Evolutionary conservation across 2,888 invertebrate genomes (phyloP).

Genomic region (Drosophila paranaensis): DNA sequence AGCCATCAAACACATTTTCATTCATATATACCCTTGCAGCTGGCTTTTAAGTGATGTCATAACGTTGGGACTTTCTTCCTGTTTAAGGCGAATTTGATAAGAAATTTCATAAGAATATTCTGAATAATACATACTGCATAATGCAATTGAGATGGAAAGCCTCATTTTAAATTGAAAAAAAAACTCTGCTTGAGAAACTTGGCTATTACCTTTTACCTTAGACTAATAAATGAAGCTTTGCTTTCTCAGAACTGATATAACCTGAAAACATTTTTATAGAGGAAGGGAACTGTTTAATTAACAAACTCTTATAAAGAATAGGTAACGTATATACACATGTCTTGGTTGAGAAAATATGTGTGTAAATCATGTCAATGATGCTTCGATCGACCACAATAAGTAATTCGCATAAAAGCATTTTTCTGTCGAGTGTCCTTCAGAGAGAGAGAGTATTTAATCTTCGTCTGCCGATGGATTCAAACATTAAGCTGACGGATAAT

Average conservation of each 20-base stretch:
- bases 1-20: constrained; percentile 18
- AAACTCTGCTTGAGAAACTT: background rate
- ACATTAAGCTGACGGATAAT: background rate
- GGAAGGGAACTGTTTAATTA: too few species aligned
- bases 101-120: background rate
- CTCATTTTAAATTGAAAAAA: background rate
- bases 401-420: too few species aligned
- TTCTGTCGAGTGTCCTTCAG: background rate
- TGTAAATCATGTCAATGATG: background rate
- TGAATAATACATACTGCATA: background rate
- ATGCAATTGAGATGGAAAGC: background rate
- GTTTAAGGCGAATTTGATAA: background rate
- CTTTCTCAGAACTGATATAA: background rate
- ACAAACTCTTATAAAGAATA: background rate
- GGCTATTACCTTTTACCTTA: background rate
- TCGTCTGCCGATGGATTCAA: constrained; percentile 5
- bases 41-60: background rate
- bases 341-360: background rate
- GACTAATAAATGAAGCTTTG: background rate
- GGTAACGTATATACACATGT: background rate
- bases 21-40: constrained; percentile 20
- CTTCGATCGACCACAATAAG: background rate
- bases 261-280: too few species aligned
- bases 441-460: constrained; percentile 10
- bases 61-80: background rate